These are phyloP conservation scores for Botrylloides violaceus DNA, from an alignment of 23 tunicate species.

Conservation along the genomic window DNA sequence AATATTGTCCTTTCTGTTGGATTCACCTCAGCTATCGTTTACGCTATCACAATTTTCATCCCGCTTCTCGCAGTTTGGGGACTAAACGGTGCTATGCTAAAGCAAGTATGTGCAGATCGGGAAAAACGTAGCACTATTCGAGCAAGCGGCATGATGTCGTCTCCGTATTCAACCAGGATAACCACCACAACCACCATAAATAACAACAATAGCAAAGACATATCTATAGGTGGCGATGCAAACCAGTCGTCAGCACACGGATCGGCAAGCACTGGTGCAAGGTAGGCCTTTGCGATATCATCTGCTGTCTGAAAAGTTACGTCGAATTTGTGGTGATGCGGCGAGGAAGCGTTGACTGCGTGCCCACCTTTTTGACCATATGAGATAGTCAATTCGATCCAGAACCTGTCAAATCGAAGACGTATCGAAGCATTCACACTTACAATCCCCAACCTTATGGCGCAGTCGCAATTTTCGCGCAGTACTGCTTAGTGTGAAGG, in stretches of 20 bases:
- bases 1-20: slow-evolving; percentile 53
- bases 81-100: slow-evolving; percentile 60
- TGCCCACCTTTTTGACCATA: no score
- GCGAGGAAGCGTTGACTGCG: no score
- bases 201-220: background rate
- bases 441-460: no score
- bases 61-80: slow-evolving; percentile 71
- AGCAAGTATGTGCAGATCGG: slow-evolving; percentile 50
- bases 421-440: no score
- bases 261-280: background rate
- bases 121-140: slow-evolving; percentile 39
- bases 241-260: background rate
- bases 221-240: background rate
- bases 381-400: no score
- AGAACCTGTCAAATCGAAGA: no score
- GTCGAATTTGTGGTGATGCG: no score
- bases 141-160: slow-evolving; percentile 8
- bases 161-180: background rate
- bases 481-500: no score
- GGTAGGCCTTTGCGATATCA: background rate
- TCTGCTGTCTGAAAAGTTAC: background rate
- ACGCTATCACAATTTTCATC: slow-evolving; percentile 34
- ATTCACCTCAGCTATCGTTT: slow-evolving; percentile 20
- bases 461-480: no score
- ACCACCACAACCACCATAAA: background rate